Percentiles rank a stretch among this genome's conserved stretches.
phyloP scores from a whole-genome alignment of 2,113 vertebrate species.

The Brachyistius frenatus region DNA sequence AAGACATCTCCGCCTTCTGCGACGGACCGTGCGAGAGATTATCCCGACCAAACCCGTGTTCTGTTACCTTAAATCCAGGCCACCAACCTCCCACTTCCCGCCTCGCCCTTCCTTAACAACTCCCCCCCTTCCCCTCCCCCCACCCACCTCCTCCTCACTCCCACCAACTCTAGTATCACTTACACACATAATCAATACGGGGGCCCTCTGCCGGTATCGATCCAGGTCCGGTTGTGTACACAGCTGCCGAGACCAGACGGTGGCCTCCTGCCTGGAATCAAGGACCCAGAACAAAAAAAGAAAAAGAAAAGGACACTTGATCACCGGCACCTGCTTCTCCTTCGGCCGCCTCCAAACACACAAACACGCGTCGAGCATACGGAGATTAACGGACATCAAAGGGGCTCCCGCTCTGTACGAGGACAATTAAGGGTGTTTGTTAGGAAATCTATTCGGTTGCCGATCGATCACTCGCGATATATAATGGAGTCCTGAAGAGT shows the following conservation, averaged over 20 bases:
- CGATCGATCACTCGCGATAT: conserved; percentile 18
- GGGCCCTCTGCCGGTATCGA: conserved; percentile 80
- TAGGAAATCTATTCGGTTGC: conserved; percentile 4
- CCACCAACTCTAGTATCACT: conserved; percentile 69
- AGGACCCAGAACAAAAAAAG: conserved; percentile 21
- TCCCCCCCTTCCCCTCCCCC: conserved; percentile 37
- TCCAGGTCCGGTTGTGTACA: conserved; percentile 59
- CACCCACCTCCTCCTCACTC: too few relatives aligned
- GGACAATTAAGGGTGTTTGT: conserved; percentile 8
- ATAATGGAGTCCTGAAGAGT: conserved; percentile 17
- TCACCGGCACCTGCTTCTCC: conserved; percentile 61
- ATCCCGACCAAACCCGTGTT: conserved; percentile 14
- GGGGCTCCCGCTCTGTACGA: not conserved
- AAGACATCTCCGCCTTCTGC: not conserved
- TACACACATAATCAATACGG: conserved; percentile 81
- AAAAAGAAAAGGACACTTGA: conserved; percentile 61
- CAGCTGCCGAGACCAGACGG: conserved; percentile 68
- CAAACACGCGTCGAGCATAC: not conserved
- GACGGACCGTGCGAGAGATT: not conserved
- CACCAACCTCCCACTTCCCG: conserved; percentile 11
- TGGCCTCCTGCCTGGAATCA: conserved; percentile 63
- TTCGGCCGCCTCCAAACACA: conserved; percentile 11
- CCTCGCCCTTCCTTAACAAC: conserved; percentile 51
- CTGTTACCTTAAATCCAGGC: conserved; percentile 43
- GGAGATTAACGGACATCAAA: conserved; percentile 43